phyloP scores from a whole-genome alignment of 2,113 vertebrate species.

The Zosterops borbonicus region DNA sequence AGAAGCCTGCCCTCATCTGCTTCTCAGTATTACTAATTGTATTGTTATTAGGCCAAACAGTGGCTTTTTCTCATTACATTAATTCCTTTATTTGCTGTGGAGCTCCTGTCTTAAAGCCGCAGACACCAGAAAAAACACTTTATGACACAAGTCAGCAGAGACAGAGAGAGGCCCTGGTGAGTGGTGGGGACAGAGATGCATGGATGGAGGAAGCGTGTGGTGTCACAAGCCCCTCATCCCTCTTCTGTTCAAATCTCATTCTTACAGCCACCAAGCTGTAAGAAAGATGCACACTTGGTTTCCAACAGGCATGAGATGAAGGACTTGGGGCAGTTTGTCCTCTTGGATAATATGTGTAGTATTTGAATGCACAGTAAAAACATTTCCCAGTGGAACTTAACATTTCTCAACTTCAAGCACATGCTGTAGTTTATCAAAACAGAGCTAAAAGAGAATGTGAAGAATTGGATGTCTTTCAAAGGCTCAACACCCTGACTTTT shows the following conservation, averaged over 20 bases:
- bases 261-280: neutral
- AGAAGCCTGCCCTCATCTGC: conserved; percentile 27
- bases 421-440: conserved; percentile 1
- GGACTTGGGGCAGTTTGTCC: neutral
- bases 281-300: neutral
- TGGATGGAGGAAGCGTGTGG: accelerated
- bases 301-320: neutral
- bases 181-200: neutral
- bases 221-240: neutral
- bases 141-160: neutral
- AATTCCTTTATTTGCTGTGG: conserved; percentile 18
- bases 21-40: conserved; percentile 51
- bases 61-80: conserved; percentile 20
- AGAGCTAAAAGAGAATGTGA: conserved; percentile 15
- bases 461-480: neutral
- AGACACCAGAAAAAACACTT: neutral
- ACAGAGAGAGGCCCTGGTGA: neutral
- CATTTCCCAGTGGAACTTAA: neutral
- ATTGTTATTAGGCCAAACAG: conserved; percentile 30
- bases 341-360: neutral
- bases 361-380: neutral
- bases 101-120: neutral
- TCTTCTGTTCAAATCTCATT: neutral
- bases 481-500: neutral
- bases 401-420: conserved; percentile 13